A percentile compares a stretch with the other conserved stretches of the same genome.
phyloP scores from a whole-genome alignment of 2,888 invertebrate species.

The Amphiduros pacificus region DNA sequence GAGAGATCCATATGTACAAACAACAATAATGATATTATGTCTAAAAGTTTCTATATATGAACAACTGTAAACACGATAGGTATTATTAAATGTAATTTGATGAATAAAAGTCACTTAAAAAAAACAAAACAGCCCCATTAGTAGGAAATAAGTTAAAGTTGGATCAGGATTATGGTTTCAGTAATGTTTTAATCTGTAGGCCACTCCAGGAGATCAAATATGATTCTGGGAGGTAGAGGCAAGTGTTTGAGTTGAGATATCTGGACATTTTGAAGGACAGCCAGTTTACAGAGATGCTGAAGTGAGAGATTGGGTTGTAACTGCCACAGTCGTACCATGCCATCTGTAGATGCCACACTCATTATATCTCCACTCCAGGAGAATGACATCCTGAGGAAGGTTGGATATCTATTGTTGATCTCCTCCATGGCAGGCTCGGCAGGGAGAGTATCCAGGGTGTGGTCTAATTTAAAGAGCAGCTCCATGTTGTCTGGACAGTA shows the following conservation, averaged over 20 bases:
- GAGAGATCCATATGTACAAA: too few species aligned
- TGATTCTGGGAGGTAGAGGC: slow-evolving; percentile 31
- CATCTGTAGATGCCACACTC: slow-evolving; percentile 39
- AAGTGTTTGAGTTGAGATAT: slow-evolving; percentile 31
- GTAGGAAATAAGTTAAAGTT: too few species aligned
- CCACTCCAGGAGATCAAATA: slow-evolving; percentile 8
- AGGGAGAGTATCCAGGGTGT: slow-evolving; percentile 28
- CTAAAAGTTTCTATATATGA: too few species aligned
- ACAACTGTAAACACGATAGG: too few species aligned
- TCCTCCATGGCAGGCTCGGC: slow-evolving; percentile 21
- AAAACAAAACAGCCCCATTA: too few species aligned
- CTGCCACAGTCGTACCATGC: slow-evolving; percentile 40
- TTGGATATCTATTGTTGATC: slow-evolving; percentile 26
- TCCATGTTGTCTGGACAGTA: slow-evolving; percentile 29
- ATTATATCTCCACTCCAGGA: slow-evolving; percentile 39
- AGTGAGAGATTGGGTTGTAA: slow-evolving; percentile 33
- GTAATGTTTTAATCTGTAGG: background rate
- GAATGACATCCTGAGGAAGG: slow-evolving; percentile 37
- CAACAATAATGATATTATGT: too few species aligned
- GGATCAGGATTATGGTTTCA: too few species aligned
- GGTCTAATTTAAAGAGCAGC: too few species aligned
- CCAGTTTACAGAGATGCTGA: slow-evolving; percentile 38
- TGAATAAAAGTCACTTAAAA: too few species aligned
- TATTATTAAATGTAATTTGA: too few species aligned
- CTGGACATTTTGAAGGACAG: slow-evolving; percentile 32